Base-by-base conservation (phyloP, 2,113 vertebrate species). In the Tympanuchus pallidicinctus region DNA sequence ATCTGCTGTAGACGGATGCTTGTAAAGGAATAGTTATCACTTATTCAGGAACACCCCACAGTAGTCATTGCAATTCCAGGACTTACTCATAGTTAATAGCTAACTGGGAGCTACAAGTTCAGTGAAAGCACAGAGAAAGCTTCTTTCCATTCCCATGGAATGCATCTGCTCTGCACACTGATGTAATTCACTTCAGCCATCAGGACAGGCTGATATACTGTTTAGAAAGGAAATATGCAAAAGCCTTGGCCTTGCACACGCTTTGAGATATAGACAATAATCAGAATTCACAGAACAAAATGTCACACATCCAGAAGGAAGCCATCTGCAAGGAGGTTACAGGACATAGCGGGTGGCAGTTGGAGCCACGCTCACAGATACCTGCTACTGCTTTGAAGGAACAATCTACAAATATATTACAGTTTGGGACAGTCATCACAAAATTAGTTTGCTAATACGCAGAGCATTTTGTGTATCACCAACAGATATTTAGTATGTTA, bases 221-320 rank as follows among this genome's bases (percentile, higher is more conserved):
- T 18, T 81, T 50, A 70, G 25, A 38, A 9, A 47, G 25, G 45
- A 82, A 61, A 67, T 36, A 21, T 1, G 6, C 38, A 86, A 77
- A 34, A 1, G 2, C 8, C 12, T 40, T 18, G n/a, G 30, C 52
- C 10, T 6, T 25, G 28, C 66, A 13, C 34, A 50, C 13, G 6
- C 36, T 13, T 67, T 38, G 40, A 77, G 45, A 15, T n/a, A 11
- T 3, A 56, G 13, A 30, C 8, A 77, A 25, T 18, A 36, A 67
- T 25, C n/a, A 76, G 57, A 47, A 60, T 61, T 72, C 25, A 42
- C 28, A n/a, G 59, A 61, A 81, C 12, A 60, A 48, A 81, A 75
- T 16, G 25, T 27, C 7, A 6, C 0, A 2, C 1, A 2, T 36
- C 40, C 17, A 25, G 32, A 36, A 72, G 1, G 21, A 71, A 59